A percentile compares a stretch with the other conserved stretches of the same genome.
Evolutionary conservation across 2,113 vertebrate species (phyloP).

Genomic region (Puffinus mauretanicus): DNA sequence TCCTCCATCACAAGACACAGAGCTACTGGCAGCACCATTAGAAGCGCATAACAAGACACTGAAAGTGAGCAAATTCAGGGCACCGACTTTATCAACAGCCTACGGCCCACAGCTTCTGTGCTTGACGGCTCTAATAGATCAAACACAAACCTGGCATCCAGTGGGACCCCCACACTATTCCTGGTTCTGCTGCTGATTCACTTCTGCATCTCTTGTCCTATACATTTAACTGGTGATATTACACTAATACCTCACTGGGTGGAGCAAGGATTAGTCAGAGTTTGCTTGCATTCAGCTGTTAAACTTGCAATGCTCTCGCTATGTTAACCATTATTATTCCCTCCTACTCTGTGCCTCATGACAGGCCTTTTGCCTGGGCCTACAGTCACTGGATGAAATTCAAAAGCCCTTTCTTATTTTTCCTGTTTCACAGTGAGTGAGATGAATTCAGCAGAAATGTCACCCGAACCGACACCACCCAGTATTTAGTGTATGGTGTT

Average conservation of each 20-base stretch:
- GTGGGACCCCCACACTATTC: background rate
- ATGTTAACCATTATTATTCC: background rate
- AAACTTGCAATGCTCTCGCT: background rate
- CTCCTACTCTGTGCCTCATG: background rate
- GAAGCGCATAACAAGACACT: rapidly evolving
- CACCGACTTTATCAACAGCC: background rate
- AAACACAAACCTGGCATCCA: background rate
- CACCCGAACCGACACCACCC: background rate
- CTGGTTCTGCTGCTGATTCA: background rate
- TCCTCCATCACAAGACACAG: background rate
- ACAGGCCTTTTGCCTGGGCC: background rate
- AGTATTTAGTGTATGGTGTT: background rate
- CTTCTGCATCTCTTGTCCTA: background rate
- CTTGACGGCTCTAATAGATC: background rate
- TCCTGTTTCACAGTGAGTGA: background rate
- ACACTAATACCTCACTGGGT: background rate
- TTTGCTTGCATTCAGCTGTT: background rate
- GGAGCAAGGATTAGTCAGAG: background rate
- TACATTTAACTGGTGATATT: background rate
- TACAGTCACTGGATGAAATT: background rate
- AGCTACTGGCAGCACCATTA: background rate
- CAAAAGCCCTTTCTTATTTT: background rate
- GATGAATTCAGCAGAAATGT: background rate
- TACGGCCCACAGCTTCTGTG: background rate
- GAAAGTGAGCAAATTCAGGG: background rate